Evolutionary conservation across 1,140 invertebrate species (phyloP), one percentile per base, ranked within the genome.

Genomic region (Pseudomyrmex pallidus): DNA sequence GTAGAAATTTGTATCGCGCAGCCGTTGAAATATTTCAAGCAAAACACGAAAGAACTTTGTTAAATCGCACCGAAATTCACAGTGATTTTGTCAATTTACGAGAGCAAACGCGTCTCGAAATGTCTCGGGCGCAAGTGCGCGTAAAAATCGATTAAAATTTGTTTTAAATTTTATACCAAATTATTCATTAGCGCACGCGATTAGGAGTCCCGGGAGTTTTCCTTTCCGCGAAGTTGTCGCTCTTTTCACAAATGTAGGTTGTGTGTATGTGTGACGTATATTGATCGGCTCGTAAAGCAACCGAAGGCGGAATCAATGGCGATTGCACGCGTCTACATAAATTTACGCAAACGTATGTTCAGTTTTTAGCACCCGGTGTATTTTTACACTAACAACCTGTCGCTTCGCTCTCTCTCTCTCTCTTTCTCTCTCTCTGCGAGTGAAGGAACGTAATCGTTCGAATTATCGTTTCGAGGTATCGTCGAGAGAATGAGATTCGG

Each of bases 171-270:
- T 64, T 12, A 1, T 12, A 1, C 20, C 57, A 15, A 12, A 12
- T 12, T 12, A 54, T 46, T 54, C 10, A n/a, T n/a, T 56, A 10
- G n/a, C 54, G 56, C 10, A 3, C 48, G 15, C 2, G 52, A 67
- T 52, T 5, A 0, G 35, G 7, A 35, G 35, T 5, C 5, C 4
- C 35, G 35, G 35, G 35, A 35, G 35, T 35, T 35, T 35, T 35
- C 35, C 35, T 35, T 35, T 35, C 5, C 52, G 13, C 8, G 13
- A n/a, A 57, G 5, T 64, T 44, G 9, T 82, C 15, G 61, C 46
- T 35, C 35, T 76, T 83, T 22, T 50, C 17, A n/a, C 17, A n/a
- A 70, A 84, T 87, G 85, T 87, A 80, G 85, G 74, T 87, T 86
- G 63, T 84, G 61, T 57, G 72, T 62, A 74, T 74, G 5, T 61